These are phyloP conservation scores for Ophioninae sp. DNA, from an alignment of 2,888 invertebrate genomes.

Conservation along the genomic window DNA sequence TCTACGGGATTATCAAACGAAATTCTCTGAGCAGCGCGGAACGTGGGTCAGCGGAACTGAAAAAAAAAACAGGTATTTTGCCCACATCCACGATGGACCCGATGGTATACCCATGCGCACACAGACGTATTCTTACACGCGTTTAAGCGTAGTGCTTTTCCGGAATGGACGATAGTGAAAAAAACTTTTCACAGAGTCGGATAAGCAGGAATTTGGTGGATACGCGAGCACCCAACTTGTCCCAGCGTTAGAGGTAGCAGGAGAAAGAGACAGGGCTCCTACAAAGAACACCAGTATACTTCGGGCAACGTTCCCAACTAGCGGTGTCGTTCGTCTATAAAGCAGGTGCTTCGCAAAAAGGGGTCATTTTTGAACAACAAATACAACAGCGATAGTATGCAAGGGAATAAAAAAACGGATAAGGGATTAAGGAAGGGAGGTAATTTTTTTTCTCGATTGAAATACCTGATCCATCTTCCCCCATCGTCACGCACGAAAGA, in stretches of 20 bases:
- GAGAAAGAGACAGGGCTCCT: conserved; percentile 6
- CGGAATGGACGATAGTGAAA: conserved; percentile 15
- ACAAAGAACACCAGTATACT: conserved; percentile 23
- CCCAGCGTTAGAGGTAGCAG: background rate
- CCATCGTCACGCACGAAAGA: conserved; percentile 52
- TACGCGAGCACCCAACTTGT: background rate
- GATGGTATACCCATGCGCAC: conserved; percentile 7
- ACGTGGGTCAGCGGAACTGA: conserved; percentile 30
- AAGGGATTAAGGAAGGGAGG: background rate
- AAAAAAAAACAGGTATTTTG: conserved; percentile 31
- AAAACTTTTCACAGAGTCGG: conserved; percentile 43
- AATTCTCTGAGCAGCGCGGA: conserved; percentile 40
- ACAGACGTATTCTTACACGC: background rate
- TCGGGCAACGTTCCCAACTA: conserved; percentile 1
- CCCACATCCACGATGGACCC: conserved; percentile 5
- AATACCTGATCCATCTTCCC: background rate
- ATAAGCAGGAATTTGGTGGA: conserved; percentile 34
- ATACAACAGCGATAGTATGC: background rate
- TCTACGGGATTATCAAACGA: conserved; percentile 57
- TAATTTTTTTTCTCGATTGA: conserved; percentile 20
- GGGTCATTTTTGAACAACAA: conserved; percentile 41
- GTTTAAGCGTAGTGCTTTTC: background rate
- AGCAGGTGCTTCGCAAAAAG: conserved; percentile 13
- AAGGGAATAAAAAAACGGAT: conserved; percentile 16
- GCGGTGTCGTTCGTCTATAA: conserved; percentile 14